Base-by-base conservation (phyloP, 2,113 vertebrate genomes). In the Alethe diademata region DNA sequence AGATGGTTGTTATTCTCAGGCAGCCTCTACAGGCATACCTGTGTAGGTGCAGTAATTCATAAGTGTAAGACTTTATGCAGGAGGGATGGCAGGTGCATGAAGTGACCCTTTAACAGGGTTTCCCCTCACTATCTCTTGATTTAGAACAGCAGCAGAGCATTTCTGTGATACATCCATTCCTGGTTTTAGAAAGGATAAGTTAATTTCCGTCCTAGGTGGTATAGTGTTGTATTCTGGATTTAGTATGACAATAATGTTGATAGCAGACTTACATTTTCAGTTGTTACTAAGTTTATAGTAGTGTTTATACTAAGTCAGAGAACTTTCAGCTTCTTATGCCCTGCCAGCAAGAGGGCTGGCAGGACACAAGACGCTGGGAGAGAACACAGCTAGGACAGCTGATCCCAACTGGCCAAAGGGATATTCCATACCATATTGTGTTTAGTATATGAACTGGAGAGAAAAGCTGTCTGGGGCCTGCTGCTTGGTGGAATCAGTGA, bases 41-140 rank as follows among this genome's bases (percentile, higher is more conserved):
- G 17, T 36, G 4, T 31, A 36, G 38, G 7, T 57, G 24, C 1
- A 0, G 23, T 45, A 64, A 56, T 20, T 51, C 2, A 0, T 7
- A 50, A n/a, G 8, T 36, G 19, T 45, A 50, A 69, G 66, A 23
- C 33, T 60, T 75, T 24, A 5, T 64, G 43, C 38, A 40, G 62
- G 26, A 56, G 25, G 5, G 8, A 5, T 58, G 48, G 29, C 53
- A 60, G 35, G 13, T 73, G 18, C 18, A 61, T 38, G 12, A 69
- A 80, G 3, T 25, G 15, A 73, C 56, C 20, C 6, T 80, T 50
- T 51, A 35, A 11, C 14, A 62, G 57, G 35, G 5, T 45, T 74
- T 75, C 82, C 8, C 14, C 5, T 78, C 29, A 6, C 23, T 73
- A 4, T 58, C 17, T 19, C 33, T 70, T 33, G 20, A 23, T 45